Base-by-base conservation (phyloP, 2,113 vertebrate genomes). In the Aviceda subcristata region DNA sequence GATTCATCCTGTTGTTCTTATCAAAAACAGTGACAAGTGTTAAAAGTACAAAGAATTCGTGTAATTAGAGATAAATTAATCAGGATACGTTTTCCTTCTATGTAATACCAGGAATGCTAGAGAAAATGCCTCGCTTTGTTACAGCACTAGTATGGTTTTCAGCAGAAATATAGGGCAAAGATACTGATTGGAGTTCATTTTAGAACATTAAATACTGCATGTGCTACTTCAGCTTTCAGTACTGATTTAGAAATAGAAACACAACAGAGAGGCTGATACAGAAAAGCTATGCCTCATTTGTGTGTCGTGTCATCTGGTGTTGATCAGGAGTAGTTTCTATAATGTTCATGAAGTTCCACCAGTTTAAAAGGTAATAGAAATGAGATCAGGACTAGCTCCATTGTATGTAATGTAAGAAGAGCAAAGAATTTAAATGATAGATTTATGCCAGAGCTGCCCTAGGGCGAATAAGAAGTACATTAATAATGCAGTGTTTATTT, bases 401-500 rank as follows among this genome's bases (percentile, higher is more conserved):
- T 83, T 86, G 45, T 90, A 67, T 91, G 74, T 90, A 95, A 94
- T 94, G 80, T 84, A 91, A 88, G 94, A 96, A 97, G 76, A 97
- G 81, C 75, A 74, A 94, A 96, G 93, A 98, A 98, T 98, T 97
- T 97, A 98, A 98, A 98, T 95, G 91, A 98, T 97, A 76, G 95
- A 96, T 98, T 98, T 98, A 96, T 98, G 95, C 83, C 92, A 97
- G 90, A 80, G 76, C 92, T 97, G 92, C 97, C 95, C 95, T 92
- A 94, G 96, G 98, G 97, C 76, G 38, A 97, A 87, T 96, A 97
- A 96, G 93, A 97, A 96, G 73, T 93, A 82, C 95, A 98, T 98
- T 98, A 98, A 98, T 98, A 98, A 98, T 98, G 92, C 95, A 98
- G 77, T 94, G 76, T 97, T 98, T 98, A 97, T 98, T 98, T 92